Base-by-base conservation (phyloP, 1,140 invertebrate species). In the Ostrea denselamellosa region DNA sequence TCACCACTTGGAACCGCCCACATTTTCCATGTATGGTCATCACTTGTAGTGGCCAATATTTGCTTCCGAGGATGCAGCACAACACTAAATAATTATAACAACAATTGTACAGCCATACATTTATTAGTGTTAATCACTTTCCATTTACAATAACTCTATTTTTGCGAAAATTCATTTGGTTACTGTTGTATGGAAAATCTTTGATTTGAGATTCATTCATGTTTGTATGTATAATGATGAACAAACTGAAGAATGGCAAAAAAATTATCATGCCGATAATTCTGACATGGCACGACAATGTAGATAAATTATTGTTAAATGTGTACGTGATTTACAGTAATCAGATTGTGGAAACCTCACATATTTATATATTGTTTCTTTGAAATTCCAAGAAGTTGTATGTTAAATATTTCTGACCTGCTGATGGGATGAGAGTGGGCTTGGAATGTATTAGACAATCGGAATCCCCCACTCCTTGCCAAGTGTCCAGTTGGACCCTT, bases 1-100 rank as follows among this genome's bases (percentile, higher is more conserved):
- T 95, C 93, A 85, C 93, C 94, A 88, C 92, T 92, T 9, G 94
- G 94, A 28, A 95, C 91, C 0, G 94, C 91, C 94, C 94, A 95
- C 91, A 95, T 93, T 89, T 95, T 95, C 95, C 95, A 95, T 7
- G 93, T 93, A 84, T 93, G 91, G 89, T 95, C 95, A 92, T 95
- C 95, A 90, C 95, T 95, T 10, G 92, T 93, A 8, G 94, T 95
- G 10, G 93, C 94, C 86, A 95, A 90, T 19, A 95, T 93, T 88
- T 94, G 93, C 88, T 95, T 95, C 9, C 92, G 87, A n/a, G 94
- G 95, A 91, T 95, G 95, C 19, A 95, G 91, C 12, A 91, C 90
- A 68, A 95, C 87, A 65, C 94, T 95, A 87, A 77, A 88, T 85
- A 58, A 53, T 34, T 28, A 77, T 28, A 34, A 34, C n/a, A 0